Conservation (phyloP, 2,797 vertebrate species). For the Alouatta caraya region DNA sequence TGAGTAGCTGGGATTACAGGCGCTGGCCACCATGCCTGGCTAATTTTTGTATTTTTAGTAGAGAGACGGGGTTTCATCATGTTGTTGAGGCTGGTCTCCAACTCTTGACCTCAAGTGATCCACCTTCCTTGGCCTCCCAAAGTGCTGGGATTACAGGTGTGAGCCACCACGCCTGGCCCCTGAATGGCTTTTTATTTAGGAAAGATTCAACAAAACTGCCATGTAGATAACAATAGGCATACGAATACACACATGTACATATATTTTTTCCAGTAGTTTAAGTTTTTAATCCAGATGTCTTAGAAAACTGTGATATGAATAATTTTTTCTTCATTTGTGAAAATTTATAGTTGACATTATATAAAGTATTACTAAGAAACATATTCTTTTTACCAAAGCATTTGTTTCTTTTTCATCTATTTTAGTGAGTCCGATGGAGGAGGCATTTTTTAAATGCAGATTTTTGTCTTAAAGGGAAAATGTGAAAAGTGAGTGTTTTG, state of each 20-base stretch:
- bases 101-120: too few relatives aligned
- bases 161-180: too few relatives aligned
- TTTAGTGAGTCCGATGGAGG: neutral
- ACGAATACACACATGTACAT: neutral
- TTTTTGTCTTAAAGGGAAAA: neutral
- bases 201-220: neutral
- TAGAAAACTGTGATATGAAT: neutral
- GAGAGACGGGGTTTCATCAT: too few relatives aligned
- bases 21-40: too few relatives aligned
- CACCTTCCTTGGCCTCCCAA: too few relatives aligned
- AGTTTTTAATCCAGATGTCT: neutral
- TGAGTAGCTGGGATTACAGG: too few relatives aligned
- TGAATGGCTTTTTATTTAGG: neutral
- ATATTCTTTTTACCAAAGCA: neutral
- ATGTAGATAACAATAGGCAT: neutral
- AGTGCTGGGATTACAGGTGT: too few relatives aligned
- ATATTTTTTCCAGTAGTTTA: neutral
- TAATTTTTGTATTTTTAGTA: too few relatives aligned
- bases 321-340: constrained; percentile 1
- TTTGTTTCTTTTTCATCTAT: neutral
- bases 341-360: neutral
- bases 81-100: too few relatives aligned
- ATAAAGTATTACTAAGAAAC: constrained; percentile 9
- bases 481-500: neutral
- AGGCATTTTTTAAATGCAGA: neutral